Percentiles rank a stretch among this genome's conserved stretches.
phyloP scores from a whole-genome alignment of 2,888 invertebrate species.

The Iselma pallidipennis region DNA sequence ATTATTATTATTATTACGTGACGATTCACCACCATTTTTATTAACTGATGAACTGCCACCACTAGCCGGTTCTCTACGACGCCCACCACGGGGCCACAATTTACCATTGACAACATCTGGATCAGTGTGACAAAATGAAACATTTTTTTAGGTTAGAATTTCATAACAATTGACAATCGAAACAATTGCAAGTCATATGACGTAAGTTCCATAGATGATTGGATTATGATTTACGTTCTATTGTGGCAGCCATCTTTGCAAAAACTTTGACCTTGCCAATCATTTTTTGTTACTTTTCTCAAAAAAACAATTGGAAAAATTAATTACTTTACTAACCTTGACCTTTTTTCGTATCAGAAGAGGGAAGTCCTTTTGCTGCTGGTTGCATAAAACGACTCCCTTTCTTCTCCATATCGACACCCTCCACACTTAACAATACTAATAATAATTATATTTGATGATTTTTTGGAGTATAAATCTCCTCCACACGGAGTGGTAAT shows the following conservation, averaged over 20 bases:
- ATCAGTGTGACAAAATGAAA: conserved; percentile 2
- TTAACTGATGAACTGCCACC: conserved; percentile 58
- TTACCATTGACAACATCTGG: conserved; percentile 60
- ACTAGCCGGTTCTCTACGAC: conserved; percentile 68
- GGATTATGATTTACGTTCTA: not conserved
- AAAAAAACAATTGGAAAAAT: not conserved
- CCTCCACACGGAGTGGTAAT: conserved; percentile 75
- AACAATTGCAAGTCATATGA: not conserved
- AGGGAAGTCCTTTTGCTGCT: conserved; percentile 67
- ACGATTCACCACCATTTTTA: conserved; percentile 68
- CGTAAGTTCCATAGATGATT: not conserved
- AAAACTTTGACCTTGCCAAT: conserved; percentile 15
- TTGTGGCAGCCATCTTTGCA: conserved; percentile 18
- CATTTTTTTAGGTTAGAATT: not conserved
- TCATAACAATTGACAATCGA: not conserved
- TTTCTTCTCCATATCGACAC: conserved; percentile 76
- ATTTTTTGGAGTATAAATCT: conserved; percentile 62
- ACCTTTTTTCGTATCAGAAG: conserved; percentile 75
- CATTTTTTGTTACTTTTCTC: not conserved
- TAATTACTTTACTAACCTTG: conserved; percentile 61
- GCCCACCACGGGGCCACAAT: conserved; percentile 65
- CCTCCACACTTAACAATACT: conserved; percentile 43
- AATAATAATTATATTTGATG: conserved; percentile 39
- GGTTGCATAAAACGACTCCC: conserved; percentile 69
- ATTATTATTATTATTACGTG: too few relatives aligned